These are phyloP conservation scores for Halesus radiatus DNA, from an alignment of 1,140 invertebrate species.

Conservation along the genomic window DNA sequence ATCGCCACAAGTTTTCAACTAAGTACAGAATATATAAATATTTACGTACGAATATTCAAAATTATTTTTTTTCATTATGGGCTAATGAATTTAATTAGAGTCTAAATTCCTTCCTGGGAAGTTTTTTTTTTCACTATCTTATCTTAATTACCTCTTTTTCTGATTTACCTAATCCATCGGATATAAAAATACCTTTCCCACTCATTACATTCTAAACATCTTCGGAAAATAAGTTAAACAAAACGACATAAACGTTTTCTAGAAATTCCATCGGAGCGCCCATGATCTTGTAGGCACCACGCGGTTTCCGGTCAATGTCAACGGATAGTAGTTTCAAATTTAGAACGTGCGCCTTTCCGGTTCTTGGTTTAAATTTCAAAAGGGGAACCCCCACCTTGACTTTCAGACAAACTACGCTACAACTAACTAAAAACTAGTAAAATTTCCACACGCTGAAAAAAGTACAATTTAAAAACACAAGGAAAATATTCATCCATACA, in stretches of 20 bases:
- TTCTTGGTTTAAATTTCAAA: slow-evolving; percentile 5
- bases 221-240: neutral
- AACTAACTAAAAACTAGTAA: neutral
- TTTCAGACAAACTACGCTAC: neutral
- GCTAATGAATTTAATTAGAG: no score
- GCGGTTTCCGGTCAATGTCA: slow-evolving; percentile 39
- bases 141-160: no score
- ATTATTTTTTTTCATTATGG: no score
- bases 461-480: neutral
- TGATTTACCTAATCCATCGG: no score
- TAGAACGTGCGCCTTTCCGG: slow-evolving; percentile 34
- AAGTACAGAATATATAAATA: no score
- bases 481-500: neutral
- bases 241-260: neutral
- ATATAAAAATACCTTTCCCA: no score
- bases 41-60: no score
- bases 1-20: no score
- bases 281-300: slow-evolving; percentile 6
- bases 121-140: no score
- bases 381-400: slow-evolving; percentile 37
- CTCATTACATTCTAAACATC: neutral
- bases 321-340: slow-evolving; percentile 21
- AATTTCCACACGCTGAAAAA: neutral
- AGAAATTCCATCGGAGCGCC: neutral
- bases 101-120: no score